Base-by-base conservation (phyloP, 1,140 invertebrate genomes). In the Macrosteles quadrilineatus region DNA sequence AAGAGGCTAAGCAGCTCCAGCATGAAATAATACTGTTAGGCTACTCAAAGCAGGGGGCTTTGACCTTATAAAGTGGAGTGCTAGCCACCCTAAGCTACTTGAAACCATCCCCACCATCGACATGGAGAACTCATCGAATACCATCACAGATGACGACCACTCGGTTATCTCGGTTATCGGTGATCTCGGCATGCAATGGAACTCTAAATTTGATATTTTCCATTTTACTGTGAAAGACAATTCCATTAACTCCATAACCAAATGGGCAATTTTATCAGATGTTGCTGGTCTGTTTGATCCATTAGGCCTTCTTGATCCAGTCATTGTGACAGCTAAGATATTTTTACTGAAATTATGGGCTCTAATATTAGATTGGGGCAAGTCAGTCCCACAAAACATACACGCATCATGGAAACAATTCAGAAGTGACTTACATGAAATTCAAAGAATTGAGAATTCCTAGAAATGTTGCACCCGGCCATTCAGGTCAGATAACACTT, bases 211-310 rank as follows among this genome's bases (percentile, higher is more conserved):
- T 1, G 71, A 72, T 67, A 12, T 27, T 21, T 71, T 72, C 23
- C 12, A 70, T 2, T 72, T 47, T 57, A 23, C 32, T 3, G 62
- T 72, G 2, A 53, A 30, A 29, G 19, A 40, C 17, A 17, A 17
- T 19, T n/a, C 23, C 21, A n/a, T 19, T 11, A 17, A 11, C 2
- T 71, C 25, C 9, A 9, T 25, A 4, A 72, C 72, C 9, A 73
- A 73, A 69, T 53, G 74, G 0, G 21, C 11, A 29, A 47, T 75
- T 17, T 19, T 74, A 1, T 73, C 74, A 9, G 31, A 31, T n/a
- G 63, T 75, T 36, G 72, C 73, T 4, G 40, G 47, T 23, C 66
- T 75, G 27, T 75, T 70, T 57, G 74, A 75, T 45, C 73, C 74
- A 1, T 36, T 74, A 1, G 71, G 71, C 14, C 53, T 74, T 25